Evolutionary conservation across 2,888 invertebrate species (phyloP).

Genomic region (Drosophila mimica): DNA sequence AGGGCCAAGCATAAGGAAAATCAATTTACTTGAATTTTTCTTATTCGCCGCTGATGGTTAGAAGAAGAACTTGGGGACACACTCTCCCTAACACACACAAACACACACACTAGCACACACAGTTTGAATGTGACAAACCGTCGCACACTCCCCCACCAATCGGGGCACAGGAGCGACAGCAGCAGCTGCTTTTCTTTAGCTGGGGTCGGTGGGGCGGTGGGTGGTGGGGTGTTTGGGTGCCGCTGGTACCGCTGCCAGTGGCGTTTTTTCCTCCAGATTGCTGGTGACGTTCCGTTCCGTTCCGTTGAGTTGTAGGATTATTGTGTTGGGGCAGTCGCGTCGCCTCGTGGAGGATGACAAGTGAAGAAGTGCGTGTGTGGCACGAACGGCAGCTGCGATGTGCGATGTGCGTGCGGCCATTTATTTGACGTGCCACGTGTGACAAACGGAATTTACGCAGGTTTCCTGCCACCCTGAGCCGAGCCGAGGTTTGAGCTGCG

Average conservation of each 20-base stretch:
- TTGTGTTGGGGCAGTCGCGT: slow-evolving; percentile 65
- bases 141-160: slow-evolving; percentile 22
- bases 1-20: slow-evolving; percentile 67
- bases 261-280: slow-evolving; percentile 69
- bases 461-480: slow-evolving; percentile 38
- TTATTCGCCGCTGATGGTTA: slow-evolving; percentile 52
- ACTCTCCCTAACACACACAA: slow-evolving; percentile 32
- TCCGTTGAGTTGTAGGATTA: slow-evolving; percentile 78
- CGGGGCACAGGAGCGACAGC: slow-evolving; percentile 60
- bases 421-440: slow-evolving; percentile 80
- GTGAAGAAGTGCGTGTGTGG: slow-evolving; percentile 17
- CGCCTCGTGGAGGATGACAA: slow-evolving; percentile 13
- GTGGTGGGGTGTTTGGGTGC: slow-evolving; percentile 2
- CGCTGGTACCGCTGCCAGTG: slow-evolving; percentile 60
- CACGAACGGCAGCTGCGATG: slow-evolving; percentile 25
- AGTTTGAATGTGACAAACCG: slow-evolving; percentile 73
- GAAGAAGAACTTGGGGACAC: slow-evolving; percentile 50
- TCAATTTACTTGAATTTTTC: slow-evolving; percentile 81
- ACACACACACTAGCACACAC: slow-evolving; percentile 22
- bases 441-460: slow-evolving; percentile 75
- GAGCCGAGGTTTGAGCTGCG: slow-evolving; percentile 49
- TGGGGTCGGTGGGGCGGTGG: not conserved
- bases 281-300: slow-evolving; percentile 71
- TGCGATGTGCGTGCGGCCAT: slow-evolving; percentile 71
- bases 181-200: slow-evolving; percentile 66